Percentiles rank a stretch among this genome's conserved stretches.
Evolutionary conservation across 2,797 vertebrate species (phyloP).

Genomic region (Loriculus beryllinus): DNA sequence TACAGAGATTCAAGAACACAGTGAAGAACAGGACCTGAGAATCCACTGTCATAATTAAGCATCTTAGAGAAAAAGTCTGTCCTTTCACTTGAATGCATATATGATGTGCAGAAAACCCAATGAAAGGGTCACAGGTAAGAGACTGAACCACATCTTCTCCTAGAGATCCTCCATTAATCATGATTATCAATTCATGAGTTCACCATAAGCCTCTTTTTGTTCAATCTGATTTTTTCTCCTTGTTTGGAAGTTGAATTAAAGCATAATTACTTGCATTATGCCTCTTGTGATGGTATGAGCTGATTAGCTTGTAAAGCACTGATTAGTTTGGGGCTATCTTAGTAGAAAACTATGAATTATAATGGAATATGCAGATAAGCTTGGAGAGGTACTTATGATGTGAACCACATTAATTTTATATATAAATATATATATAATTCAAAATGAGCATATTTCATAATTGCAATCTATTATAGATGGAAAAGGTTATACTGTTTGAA

Average conservation of each 20-base stretch:
- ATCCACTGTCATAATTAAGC: neutral
- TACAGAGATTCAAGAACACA: neutral
- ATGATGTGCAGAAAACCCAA: neutral
- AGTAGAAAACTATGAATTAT: slow-evolving; percentile 52
- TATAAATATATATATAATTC: neutral
- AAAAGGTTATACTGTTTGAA: neutral
- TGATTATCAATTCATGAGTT: slow-evolving; percentile 66
- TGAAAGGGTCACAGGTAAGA: slow-evolving; percentile 34
- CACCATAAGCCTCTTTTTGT: slow-evolving; percentile 42
- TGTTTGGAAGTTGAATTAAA: slow-evolving; percentile 71
- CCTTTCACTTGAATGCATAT: neutral
- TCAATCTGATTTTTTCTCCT: slow-evolving; percentile 59
- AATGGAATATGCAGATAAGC: slow-evolving; percentile 66
- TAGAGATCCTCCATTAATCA: slow-evolving; percentile 48
- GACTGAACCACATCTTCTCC: slow-evolving; percentile 55
- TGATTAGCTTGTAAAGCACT: slow-evolving; percentile 69
- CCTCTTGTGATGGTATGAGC: slow-evolving; percentile 64
- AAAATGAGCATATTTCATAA: slow-evolving; percentile 54
- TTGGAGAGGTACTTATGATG: slow-evolving; percentile 31
- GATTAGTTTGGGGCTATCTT: slow-evolving; percentile 64
- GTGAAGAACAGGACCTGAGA: neutral
- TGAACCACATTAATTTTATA: slow-evolving; percentile 50
- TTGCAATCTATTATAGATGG: slow-evolving; percentile 2
- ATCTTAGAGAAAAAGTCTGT: neutral
- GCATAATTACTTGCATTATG: slow-evolving; percentile 66